These are phyloP conservation scores for Agrypnia vestita DNA, from an alignment of 1,140 invertebrate species.

Conservation along the genomic window DNA sequence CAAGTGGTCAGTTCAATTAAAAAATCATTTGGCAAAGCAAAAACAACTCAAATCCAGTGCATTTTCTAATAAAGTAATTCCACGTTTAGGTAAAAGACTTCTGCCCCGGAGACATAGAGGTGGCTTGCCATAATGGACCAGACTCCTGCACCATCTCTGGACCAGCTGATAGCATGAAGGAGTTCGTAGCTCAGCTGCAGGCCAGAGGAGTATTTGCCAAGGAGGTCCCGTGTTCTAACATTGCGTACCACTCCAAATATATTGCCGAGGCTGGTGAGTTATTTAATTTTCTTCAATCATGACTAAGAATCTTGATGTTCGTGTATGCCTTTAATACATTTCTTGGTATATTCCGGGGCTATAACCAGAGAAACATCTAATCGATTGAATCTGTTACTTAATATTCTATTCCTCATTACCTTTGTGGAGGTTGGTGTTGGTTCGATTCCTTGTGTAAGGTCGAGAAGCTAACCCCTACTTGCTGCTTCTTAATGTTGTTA, in stretches of 20 bases:
- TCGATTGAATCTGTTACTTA: no score
- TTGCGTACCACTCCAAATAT: slow-evolving; percentile 89
- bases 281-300: no score
- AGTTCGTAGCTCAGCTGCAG: slow-evolving; percentile 81
- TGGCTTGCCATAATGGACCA: slow-evolving; percentile 90
- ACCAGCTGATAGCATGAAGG: slow-evolving; percentile 79
- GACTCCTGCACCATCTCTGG: slow-evolving; percentile 92
- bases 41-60: no score
- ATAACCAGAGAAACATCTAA: neutral
- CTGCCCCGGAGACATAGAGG: slow-evolving; percentile 81
- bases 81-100: slow-evolving; percentile 70
- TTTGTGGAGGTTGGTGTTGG: no score
- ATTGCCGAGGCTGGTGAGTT: slow-evolving; percentile 80
- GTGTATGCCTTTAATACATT: no score
- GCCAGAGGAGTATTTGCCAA: slow-evolving; percentile 86
- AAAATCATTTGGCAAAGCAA: neutral
- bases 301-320: no score
- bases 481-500: no score
- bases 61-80: no score
- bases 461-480: no score
- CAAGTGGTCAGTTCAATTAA: slow-evolving; percentile 67
- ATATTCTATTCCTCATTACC: no score
- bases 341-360: no score
- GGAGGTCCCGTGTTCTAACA: slow-evolving; percentile 85
- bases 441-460: no score